phyloP scores from a whole-genome alignment of 2,113 vertebrate genomes.

The Acrocephalus kingi region DNA sequence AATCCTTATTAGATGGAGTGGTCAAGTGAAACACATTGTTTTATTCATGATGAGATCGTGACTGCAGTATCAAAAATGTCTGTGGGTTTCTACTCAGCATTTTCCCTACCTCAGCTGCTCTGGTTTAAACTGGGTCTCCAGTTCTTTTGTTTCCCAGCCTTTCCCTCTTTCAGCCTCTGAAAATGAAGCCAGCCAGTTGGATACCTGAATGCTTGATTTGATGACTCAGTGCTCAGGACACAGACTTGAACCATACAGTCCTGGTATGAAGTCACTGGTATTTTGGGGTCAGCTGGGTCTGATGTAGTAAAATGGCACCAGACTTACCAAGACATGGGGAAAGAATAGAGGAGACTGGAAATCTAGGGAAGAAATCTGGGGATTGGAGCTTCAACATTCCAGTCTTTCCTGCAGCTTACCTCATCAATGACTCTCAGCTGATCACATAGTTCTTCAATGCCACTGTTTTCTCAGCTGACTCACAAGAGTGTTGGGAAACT shows the following conservation, averaged over 20 bases:
- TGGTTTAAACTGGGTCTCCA: neutral
- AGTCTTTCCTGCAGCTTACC: neutral
- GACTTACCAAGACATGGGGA: neutral
- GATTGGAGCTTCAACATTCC: neutral
- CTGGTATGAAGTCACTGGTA: neutral
- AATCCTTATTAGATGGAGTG: conserved; percentile 35
- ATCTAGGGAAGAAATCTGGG: neutral
- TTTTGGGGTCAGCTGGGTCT: neutral
- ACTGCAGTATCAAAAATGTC: neutral
- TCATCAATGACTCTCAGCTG: neutral
- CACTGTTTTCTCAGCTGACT: neutral
- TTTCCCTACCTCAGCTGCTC: neutral
- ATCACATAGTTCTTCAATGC: neutral
- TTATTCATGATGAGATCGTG: conserved; percentile 20
- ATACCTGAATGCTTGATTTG: neutral
- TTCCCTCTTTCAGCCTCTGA: neutral
- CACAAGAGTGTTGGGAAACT: neutral
- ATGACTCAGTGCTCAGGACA: neutral
- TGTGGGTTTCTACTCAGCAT: neutral
- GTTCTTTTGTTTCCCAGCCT: neutral
- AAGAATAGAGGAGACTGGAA: neutral
- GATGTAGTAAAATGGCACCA: neutral
- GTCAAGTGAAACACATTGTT: conserved; percentile 29
- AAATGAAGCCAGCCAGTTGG: neutral
- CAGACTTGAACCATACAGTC: neutral